Base-by-base conservation (phyloP, 2,888 invertebrate species). In the Mantis religiosa region DNA sequence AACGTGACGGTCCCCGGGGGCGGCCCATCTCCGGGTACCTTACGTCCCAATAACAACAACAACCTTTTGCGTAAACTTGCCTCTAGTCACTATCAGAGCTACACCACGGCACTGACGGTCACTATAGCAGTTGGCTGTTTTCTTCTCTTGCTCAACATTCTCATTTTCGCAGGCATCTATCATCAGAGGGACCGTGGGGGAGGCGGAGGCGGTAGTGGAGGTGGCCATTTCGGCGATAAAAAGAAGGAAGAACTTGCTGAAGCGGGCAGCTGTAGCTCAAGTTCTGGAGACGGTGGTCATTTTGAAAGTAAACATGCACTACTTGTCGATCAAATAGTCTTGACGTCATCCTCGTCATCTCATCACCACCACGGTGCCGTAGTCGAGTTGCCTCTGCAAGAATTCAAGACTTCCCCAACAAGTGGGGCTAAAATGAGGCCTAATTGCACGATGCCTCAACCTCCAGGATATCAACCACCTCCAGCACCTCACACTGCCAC, bases 91-190 rank as follows among this genome's bases (percentile, higher is more conserved):
- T 97, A 97, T 92, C 97, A 97, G 92, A 97, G 97, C 90, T 98
- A 98, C 93, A 97, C 98, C 9, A 97, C 98, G 0, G 98, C 98
- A 0, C 94, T 98, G 28, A 97, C 97, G 12, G 97, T 98, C 47
- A 98, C 98, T 0, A 97, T 98, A 90, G 97, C 97, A 0, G 97
- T 97, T 14, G 97, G 97, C 1, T 97, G 97, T 91, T 97, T 97
- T 91, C 94, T 98, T 12, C 94, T 98, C 14, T 94, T 97, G 47
- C 94, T 98, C 41, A 98, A 98, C 92, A 96, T 97, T 20, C 94
- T 97, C 34, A 98, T 98, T 91, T 98, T 98, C 92, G 97, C 97
- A 84, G 98, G 98, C 2, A 97, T 97, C 90, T 98, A 97, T 92
- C 97, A 97, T 92, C 97, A 97, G 92, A 95, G 97, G 1, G 97